These are phyloP conservation scores for Thermophis baileyi DNA, from an alignment of 2,113 vertebrate genomes.

Conservation along the genomic window DNA sequence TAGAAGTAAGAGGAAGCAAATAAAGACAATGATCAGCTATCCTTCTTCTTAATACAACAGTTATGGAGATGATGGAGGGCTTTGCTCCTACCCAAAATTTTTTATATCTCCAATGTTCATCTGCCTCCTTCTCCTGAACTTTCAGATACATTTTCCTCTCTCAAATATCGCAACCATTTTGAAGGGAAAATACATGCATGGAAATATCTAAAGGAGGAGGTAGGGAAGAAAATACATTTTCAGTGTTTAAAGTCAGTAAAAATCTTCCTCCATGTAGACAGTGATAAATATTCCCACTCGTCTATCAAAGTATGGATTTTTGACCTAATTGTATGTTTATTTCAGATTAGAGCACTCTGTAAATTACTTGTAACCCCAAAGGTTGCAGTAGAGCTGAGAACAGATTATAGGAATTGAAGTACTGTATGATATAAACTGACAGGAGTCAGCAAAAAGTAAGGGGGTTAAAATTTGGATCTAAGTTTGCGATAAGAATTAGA, in stretches of 20 bases:
- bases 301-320: neutral
- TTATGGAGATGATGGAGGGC: neutral
- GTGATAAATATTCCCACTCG: neutral
- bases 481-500: neutral
- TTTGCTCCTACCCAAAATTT: neutral
- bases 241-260: neutral
- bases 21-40: neutral
- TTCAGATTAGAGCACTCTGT: neutral
- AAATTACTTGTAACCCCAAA: neutral
- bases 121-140: neutral
- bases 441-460: neutral
- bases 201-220: neutral
- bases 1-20: neutral
- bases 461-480: neutral
- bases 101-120: neutral
- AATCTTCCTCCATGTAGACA: neutral
- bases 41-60: neutral
- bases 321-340: neutral
- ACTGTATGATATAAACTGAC: neutral
- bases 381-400: neutral
- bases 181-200: neutral
- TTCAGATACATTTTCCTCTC: neutral
- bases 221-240: neutral
- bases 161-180: neutral
- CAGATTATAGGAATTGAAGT: neutral